A percentile compares a stretch with the other conserved stretches of the same genome.
These are phyloP conservation scores for Clusia tigrina DNA, from an alignment of 2,888 invertebrate species.

Conservation along the genomic window DNA sequence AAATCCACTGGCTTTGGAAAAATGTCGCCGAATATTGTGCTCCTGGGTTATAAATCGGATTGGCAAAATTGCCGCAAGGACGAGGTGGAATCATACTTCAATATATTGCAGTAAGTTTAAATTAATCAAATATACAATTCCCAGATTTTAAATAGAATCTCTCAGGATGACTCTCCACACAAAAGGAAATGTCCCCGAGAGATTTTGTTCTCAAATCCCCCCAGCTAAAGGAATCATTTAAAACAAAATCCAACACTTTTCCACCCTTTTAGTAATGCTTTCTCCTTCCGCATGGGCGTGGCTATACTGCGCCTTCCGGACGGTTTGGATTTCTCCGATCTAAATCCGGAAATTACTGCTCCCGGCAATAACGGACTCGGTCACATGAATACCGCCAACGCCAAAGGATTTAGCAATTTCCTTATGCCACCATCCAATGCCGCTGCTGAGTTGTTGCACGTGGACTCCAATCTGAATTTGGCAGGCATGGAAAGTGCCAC, in stretches of 20 bases:
- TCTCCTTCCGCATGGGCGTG: conserved; percentile 90
- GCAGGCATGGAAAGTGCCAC: conserved; percentile 64
- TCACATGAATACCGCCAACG: conserved; percentile 51
- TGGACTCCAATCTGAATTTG: conserved; percentile 77
- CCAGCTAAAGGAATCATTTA: too few species aligned
- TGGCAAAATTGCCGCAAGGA: conserved; percentile 80
- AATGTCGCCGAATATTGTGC: conserved; percentile 89
- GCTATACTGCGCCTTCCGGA: conserved; percentile 85
- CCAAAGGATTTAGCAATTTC: conserved; percentile 54
- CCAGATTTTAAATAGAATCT: neutral
- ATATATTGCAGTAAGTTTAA: conserved; percentile 87
- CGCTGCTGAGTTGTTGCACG: conserved; percentile 68
- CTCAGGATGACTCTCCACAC: neutral
- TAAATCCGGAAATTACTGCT: conserved; percentile 53
- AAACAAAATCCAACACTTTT: neutral
- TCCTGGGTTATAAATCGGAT: conserved; percentile 94
- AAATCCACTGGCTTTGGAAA: conserved; percentile 92
- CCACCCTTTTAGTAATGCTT: conserved; percentile 76
- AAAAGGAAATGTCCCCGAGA: neutral
- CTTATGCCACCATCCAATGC: conserved; percentile 53
- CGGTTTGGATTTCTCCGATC: conserved; percentile 81
- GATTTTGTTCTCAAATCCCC: too few species aligned
- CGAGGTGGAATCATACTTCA: conserved; percentile 89
- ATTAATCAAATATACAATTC: too few species aligned
- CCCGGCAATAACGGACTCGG: conserved; percentile 42